Conservation (phyloP, 2,113 vertebrate species). For the Lycaon pictus region DNA sequence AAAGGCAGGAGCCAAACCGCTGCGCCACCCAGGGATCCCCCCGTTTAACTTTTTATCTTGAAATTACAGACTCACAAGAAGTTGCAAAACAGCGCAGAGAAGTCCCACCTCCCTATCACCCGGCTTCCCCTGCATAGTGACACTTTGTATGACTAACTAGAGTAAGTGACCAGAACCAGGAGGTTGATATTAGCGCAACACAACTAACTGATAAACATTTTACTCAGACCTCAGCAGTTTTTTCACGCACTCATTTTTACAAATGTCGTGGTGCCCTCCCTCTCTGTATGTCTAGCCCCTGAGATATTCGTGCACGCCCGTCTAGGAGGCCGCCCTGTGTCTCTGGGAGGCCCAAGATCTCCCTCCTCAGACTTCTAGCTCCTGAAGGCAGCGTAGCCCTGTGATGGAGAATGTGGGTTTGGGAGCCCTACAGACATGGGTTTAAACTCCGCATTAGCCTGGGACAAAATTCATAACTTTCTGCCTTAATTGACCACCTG, state of each 20-base stretch:
- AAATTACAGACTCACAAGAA: background rate
- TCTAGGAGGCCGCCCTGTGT: background rate
- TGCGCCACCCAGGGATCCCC: too few relatives aligned
- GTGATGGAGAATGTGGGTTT: background rate
- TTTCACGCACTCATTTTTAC: fast-evolving
- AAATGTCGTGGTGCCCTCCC: background rate
- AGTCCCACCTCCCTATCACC: fast-evolving
- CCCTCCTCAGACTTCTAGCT: too few relatives aligned
- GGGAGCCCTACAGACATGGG: background rate
- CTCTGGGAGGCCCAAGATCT: background rate
- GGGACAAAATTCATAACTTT: background rate
- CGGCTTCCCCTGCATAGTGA: background rate
- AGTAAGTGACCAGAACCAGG: background rate
- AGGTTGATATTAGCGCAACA: fast-evolving
- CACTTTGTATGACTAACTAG: fast-evolving
- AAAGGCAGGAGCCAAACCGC: too few relatives aligned
- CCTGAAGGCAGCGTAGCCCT: fast-evolving
- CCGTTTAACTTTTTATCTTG: background rate
- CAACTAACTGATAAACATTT: fast-evolving
- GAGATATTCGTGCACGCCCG: background rate
- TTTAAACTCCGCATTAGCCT: background rate
- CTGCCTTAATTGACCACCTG: background rate
- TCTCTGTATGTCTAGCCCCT: background rate
- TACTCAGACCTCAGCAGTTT: background rate
- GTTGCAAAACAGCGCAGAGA: background rate